Percentiles rank a stretch among this genome's conserved stretches.
Conservation (phyloP, 2,113 vertebrate genomes). For the Pelusios castaneus region DNA sequence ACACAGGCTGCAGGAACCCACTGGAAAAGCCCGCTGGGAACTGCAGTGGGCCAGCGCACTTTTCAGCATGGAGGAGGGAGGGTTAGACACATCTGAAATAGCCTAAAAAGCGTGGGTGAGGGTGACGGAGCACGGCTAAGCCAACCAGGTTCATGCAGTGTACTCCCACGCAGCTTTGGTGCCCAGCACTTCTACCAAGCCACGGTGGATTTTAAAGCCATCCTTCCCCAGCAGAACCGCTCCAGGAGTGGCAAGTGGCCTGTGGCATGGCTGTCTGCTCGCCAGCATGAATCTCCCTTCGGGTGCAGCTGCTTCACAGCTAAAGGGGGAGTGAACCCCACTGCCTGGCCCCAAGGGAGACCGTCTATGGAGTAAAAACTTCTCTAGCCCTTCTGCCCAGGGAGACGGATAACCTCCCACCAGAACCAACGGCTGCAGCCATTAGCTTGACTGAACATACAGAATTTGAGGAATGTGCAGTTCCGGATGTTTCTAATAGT, state of each 20-base stretch:
- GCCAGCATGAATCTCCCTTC: accelerated
- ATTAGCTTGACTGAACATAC: background rate
- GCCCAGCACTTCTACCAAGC: background rate
- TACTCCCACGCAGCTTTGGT: background rate
- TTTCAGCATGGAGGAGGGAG: too few species aligned
- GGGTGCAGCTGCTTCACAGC: accelerated
- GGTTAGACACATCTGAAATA: too few species aligned
- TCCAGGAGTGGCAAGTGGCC: background rate
- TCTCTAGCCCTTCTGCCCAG: background rate
- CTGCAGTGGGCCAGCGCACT: background rate
- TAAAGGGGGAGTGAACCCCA: background rate
- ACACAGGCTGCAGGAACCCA: background rate
- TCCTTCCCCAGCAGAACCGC: background rate
- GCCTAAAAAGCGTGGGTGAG: too few species aligned
- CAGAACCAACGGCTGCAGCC: background rate
- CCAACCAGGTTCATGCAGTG: too few species aligned
- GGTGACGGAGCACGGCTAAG: too few species aligned
- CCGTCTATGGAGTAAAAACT: background rate
- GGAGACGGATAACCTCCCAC: background rate
- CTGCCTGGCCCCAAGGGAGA: background rate
- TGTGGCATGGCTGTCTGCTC: background rate
- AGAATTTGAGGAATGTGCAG: slow-evolving; percentile 57
- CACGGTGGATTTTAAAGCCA: background rate
- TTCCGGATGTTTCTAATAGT: slow-evolving; percentile 30
- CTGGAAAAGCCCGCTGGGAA: background rate